A percentile compares a stretch with the other conserved stretches of the same genome.
Conservation (phyloP, 2,888 invertebrate species). For the Sminthurides aquaticus region DNA sequence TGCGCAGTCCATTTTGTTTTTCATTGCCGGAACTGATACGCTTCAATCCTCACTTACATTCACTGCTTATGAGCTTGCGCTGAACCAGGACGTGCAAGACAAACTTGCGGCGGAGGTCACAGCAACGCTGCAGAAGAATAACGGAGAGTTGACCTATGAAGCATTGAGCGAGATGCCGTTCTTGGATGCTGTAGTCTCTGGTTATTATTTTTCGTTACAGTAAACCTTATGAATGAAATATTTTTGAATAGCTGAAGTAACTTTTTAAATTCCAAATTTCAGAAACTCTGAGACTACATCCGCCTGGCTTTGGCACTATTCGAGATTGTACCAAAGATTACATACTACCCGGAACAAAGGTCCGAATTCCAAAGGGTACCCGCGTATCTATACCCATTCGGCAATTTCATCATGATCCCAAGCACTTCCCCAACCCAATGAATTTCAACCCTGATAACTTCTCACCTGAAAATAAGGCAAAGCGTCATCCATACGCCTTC, state of each 20-base stretch:
- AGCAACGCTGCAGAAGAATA: background rate
- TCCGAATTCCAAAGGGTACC: background rate
- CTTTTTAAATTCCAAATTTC: too few relatives aligned
- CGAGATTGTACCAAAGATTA: background rate
- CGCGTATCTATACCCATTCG: background rate
- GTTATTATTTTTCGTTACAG: too few relatives aligned
- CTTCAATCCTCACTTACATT: background rate
- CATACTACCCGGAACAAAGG: background rate
- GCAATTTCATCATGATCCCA: background rate
- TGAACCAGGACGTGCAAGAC: background rate
- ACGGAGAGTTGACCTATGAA: background rate
- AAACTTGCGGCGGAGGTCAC: background rate
- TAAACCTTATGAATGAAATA: too few relatives aligned
- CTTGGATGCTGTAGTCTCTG: background rate
- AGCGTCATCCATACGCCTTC: background rate
- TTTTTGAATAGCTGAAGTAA: too few relatives aligned
- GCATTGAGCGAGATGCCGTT: background rate
- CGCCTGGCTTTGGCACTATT: background rate
- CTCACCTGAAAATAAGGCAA: background rate
- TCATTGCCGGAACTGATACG: background rate
- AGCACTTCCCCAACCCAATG: background rate
- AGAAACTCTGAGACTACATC: background rate
- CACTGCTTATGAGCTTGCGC: background rate
- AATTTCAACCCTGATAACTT: background rate
- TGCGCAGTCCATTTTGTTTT: background rate